phyloP scores from a whole-genome alignment of 2,113 vertebrate genomes.

The Scopus umbretta region DNA sequence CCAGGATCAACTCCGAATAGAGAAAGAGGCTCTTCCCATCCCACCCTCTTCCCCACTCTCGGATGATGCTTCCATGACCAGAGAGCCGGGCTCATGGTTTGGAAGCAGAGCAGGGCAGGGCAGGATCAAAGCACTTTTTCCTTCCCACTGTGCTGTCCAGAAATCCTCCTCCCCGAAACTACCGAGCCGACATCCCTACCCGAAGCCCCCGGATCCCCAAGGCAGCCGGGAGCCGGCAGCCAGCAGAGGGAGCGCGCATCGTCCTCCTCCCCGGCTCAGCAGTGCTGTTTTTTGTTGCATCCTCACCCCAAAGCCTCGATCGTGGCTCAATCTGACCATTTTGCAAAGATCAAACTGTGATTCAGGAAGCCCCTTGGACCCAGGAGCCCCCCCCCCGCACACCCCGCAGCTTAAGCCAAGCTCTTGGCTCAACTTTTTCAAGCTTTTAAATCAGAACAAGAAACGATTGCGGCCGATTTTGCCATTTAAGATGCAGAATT shows the following conservation, averaged over 20 bases:
- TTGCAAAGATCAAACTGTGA: neutral
- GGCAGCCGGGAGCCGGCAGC: neutral
- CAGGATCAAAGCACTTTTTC: neutral
- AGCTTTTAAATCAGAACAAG: neutral
- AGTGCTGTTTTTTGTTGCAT: accelerated
- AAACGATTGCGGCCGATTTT: neutral
- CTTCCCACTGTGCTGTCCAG: accelerated
- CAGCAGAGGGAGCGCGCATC: neutral
- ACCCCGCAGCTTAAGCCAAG: accelerated
- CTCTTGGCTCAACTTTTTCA: neutral
- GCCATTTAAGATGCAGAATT: neutral
- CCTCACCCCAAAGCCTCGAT: neutral
- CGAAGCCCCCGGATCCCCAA: accelerated
- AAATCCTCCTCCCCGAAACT: neutral
- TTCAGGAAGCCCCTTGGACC: neutral
- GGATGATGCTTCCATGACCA: accelerated
- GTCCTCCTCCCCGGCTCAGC: neutral
- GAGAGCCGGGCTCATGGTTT: neutral
- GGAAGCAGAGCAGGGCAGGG: neutral
- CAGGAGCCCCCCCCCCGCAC: neutral
- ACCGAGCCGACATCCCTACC: accelerated
- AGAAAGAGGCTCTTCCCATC: neutral
- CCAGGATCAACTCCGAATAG: neutral
- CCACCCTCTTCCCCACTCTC: neutral
- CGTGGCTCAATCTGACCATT: neutral